Evolutionary conservation across 2,797 vertebrate species (phyloP), one percentile per base, ranked within the genome.

Genomic region (Gadopsis bispinosus): DNA sequence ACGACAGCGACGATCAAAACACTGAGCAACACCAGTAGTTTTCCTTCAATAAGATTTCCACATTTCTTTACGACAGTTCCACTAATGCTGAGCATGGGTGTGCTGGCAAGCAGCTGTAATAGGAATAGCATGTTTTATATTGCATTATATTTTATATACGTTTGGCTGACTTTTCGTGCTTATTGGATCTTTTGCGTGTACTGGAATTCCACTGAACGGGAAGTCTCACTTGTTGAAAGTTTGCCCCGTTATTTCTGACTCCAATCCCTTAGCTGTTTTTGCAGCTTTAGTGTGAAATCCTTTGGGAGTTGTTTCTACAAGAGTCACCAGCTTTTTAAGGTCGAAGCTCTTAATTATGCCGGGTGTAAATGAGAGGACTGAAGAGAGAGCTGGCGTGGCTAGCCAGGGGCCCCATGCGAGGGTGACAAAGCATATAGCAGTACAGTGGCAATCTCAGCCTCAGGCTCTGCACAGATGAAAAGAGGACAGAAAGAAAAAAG

Each of bases 271-370:
- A 53, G 77, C 80, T 81, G 68, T 75, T 86, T 76, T 86, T 80
- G 79, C 89, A 89, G 84, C 77, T 83, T 84, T 54, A 75, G 60
- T 87, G 87, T 80, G 54, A 88, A 91, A 86, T 89, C 91, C 85
- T 83, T 68, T 54, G 77, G 81, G 87, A 84, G 80, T 75, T 84
- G 83, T 81, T 88, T 90, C 75, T 84, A 86, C 86, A 87, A 80
- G 81, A 92, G 73, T 84, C 90, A 85, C 85, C 79, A 79, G 87
- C 88, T 88, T 91, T 90, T 89, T 87, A 77, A 88, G 86, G 86
- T 82, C 41, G 67, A 82, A 89, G 81, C 87, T 87, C 89, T 89
- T 91, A 93, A 93, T 93, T 91, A 91, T 83, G 84, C 67, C 26
- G 80, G 79, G 84, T 88, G 86, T 91, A 89, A 92, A 91, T 89